Base-by-base conservation (phyloP, 2,797 vertebrate genomes). In the Champsocephalus gunnari region DNA sequence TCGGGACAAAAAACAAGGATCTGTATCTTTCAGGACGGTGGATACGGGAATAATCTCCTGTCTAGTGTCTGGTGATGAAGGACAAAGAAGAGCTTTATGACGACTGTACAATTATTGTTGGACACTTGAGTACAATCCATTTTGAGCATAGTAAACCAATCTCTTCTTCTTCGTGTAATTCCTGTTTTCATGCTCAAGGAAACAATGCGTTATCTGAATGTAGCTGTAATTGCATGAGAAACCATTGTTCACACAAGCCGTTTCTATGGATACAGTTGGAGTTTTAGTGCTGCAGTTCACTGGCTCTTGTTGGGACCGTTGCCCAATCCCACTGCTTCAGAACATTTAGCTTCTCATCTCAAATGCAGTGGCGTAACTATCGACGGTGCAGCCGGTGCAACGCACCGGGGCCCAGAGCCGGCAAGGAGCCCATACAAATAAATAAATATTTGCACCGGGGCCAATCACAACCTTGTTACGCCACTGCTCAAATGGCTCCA, bases 401-500 rank as follows among this genome's bases (percentile, higher is more conserved):
- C 24, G 24, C 24, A 24, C 24, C 24, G 24, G 24, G 24, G 24
- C 24, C 24, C 24, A 2, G 24, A 24, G 24, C 24, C 24, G 24
- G 24, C 2, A 24, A 24, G 24, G 24, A 2, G 24, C 24, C 24
- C 24, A 24, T 24, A 2, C 24, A 24, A 24, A 24, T 2, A 24
- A 24, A 24, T 24, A 24, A 2, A 24, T 24, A 24, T 24, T 24
- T 24, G 24, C 24, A 24, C 24, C 24, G 24, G 24, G 24, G 24
- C 24, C 24, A 24, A 24, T 24, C 24, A 24, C 24, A 24, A 24
- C 24, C 24, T 24, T 24, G 24, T 24, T 24, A 24, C 24, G 2
- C 24, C 24, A 24, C 24, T 24, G 24, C 67, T 72, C 34, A 77
- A 81, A 84, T 58, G 58, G 73, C 82, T 9, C 87, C 87, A 80